These are phyloP conservation scores for Dryobota labecula DNA, from an alignment of 2,888 invertebrate genomes.

Conservation along the genomic window DNA sequence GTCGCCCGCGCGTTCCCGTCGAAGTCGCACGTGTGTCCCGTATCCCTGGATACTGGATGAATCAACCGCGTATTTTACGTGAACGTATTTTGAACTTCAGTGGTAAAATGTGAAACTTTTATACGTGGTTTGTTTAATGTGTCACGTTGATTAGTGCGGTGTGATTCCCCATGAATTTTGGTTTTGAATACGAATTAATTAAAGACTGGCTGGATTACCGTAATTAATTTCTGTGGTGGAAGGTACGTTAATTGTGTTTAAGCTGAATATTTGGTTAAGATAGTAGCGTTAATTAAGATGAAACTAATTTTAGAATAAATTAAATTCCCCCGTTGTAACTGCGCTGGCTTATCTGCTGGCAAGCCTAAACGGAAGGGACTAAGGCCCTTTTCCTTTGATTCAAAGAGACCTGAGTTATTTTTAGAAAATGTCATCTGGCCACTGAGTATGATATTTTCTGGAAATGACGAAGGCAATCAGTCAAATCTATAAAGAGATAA, in stretches of 20 bases:
- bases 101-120: constrained; percentile 67
- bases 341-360: constrained; percentile 38
- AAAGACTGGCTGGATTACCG: constrained; percentile 52
- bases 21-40: constrained; percentile 54
- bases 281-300: constrained; percentile 15
- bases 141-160: constrained; percentile 55
- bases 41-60: constrained; percentile 30
- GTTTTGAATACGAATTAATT: constrained; percentile 43
- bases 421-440: constrained; percentile 39
- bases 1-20: constrained; percentile 73
- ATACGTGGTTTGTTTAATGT: constrained; percentile 60
- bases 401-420: constrained; percentile 54
- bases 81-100: constrained; percentile 64
- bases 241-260: constrained; percentile 53
- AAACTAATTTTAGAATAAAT: constrained; percentile 22
- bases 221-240: constrained; percentile 43
- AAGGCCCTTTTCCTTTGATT: constrained; percentile 29
- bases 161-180: constrained; percentile 50
- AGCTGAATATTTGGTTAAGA: constrained; percentile 13
- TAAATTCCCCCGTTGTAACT: constrained; percentile 23
- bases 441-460: constrained; percentile 40
- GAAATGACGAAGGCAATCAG: constrained; percentile 34
- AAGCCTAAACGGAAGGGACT: constrained; percentile 37
- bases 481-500: constrained; percentile 40
- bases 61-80: constrained; percentile 60